Evolutionary conservation across 2,113 vertebrate genomes (phyloP).

Genomic region (Pachyramphus minor): DNA sequence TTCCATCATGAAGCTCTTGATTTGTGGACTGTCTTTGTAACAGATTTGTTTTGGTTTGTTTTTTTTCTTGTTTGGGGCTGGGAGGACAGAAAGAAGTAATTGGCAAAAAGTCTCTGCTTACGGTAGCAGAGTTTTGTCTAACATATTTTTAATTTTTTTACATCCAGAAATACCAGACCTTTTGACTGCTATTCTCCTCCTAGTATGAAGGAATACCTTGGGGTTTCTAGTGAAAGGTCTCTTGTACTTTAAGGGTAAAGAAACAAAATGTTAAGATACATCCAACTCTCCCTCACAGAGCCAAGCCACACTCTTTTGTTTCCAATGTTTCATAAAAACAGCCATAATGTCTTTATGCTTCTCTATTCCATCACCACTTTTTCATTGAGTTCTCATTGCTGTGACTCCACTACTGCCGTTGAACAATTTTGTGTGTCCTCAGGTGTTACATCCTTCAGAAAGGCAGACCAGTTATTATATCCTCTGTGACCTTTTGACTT

Average conservation of each 20-base stretch:
- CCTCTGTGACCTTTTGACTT: constrained; percentile 16
- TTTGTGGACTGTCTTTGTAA: background rate
- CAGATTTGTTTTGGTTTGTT: background rate
- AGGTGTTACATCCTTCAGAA: constrained; percentile 38
- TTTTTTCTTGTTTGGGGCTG: background rate
- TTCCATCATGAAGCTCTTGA: background rate
- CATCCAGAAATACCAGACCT: background rate
- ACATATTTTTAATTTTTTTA: too few species aligned
- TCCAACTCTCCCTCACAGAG: background rate
- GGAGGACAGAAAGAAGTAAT: background rate
- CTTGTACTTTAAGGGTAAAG: background rate
- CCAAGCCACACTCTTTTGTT: background rate
- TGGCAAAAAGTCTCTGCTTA: background rate
- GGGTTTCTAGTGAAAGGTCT: background rate
- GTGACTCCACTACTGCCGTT: background rate
- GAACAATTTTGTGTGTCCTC: background rate
- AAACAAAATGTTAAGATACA: background rate
- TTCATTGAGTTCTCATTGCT: background rate
- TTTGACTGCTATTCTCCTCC: background rate
- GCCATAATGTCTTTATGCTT: background rate
- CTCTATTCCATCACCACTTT: background rate
- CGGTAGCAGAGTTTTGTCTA: background rate
- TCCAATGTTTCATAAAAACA: background rate
- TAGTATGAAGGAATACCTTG: background rate
- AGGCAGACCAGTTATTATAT: background rate